Evolutionary conservation across 2,888 invertebrate species (phyloP).

Genomic region (Saturnia japonica): DNA sequence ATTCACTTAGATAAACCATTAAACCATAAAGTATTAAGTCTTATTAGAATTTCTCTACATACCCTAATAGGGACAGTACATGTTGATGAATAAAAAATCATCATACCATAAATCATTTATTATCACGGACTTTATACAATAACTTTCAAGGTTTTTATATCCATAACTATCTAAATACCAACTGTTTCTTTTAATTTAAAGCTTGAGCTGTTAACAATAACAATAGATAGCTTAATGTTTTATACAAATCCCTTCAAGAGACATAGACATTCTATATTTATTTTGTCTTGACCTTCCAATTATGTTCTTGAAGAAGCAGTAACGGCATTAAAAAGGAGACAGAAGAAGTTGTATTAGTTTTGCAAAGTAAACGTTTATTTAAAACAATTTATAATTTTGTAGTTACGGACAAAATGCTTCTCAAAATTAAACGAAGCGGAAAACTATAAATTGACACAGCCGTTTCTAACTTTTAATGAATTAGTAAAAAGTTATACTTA

Average conservation of each 20-base stretch:
- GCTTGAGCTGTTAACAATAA: constrained; percentile 23
- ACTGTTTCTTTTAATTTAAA: constrained; percentile 19
- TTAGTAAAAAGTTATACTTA: not conserved
- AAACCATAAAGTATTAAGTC: no score
- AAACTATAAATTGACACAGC: not conserved
- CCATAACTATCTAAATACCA: constrained; percentile 17
- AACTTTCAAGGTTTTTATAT: constrained; percentile 16
- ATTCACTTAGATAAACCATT: no score
- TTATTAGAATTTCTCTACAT: no score
- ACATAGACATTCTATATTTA: constrained; percentile 13
- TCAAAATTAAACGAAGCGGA: not conserved
- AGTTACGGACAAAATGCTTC: not conserved
- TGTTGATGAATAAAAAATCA: not conserved
- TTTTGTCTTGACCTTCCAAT: not conserved
- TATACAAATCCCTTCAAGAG: constrained; percentile 16
- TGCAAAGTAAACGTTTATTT: not conserved
- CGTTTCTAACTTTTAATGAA: constrained; percentile 3
- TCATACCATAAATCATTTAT: constrained; percentile 19
- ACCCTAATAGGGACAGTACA: not conserved
- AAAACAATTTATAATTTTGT: not conserved
- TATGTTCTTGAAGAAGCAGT: constrained; percentile 4
- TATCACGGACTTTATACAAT: constrained; percentile 18
- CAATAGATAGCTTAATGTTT: constrained; percentile 19
- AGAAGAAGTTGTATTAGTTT: not conserved
- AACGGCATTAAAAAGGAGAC: not conserved